Percentiles rank a stretch among this genome's conserved stretches.
These are phyloP conservation scores for Muscicapa adusta DNA, from an alignment of 2,113 vertebrate species.

Conservation along the genomic window DNA sequence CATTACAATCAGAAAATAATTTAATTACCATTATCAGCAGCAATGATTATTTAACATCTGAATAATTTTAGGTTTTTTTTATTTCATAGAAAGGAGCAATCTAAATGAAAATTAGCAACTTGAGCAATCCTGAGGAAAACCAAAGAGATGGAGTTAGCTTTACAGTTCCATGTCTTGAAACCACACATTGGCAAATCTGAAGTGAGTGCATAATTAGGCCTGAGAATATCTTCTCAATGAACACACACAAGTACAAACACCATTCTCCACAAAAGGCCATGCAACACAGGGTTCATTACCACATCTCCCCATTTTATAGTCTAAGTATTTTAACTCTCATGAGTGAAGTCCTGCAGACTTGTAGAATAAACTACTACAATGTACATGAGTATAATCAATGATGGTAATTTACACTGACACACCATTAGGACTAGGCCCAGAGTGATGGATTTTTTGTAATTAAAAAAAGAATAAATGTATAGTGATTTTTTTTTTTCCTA, in stretches of 20 bases:
- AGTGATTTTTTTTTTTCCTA: neutral
- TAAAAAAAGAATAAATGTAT: neutral
- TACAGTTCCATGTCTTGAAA: neutral
- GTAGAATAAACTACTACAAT: neutral
- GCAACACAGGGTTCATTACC: neutral
- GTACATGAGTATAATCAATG: neutral
- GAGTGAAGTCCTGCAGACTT: neutral
- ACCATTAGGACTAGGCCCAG: neutral
- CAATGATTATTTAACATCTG: neutral
- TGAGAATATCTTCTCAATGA: neutral
- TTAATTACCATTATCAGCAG: neutral
- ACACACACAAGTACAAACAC: neutral
- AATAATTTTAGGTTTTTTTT: neutral
- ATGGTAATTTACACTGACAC: neutral
- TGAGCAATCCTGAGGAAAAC: neutral
- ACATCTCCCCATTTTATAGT: neutral
- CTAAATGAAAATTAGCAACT: slow-evolving; percentile 29
- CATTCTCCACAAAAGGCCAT: neutral
- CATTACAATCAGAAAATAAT: neutral
- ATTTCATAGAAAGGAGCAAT: neutral
- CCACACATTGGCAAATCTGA: neutral
- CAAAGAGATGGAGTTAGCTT: neutral
- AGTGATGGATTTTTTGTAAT: neutral
- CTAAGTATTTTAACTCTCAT: neutral
- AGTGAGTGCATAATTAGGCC: neutral